Evolutionary conservation across 2,888 invertebrate genomes (phyloP).

Genomic region (Tridacna gigas): DNA sequence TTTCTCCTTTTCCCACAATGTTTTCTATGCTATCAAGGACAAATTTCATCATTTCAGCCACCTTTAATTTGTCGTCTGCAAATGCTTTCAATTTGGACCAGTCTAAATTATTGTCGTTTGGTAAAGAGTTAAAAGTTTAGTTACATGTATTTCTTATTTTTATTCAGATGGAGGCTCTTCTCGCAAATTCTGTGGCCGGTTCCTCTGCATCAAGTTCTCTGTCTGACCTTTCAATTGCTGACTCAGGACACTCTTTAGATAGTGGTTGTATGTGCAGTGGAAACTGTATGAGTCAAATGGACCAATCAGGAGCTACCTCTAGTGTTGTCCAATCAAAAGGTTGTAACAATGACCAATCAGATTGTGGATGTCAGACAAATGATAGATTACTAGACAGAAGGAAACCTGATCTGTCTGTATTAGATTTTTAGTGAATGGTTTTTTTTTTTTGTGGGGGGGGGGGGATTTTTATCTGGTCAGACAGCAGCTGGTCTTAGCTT

Average conservation of each 20-base stretch:
- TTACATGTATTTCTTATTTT: not conserved
- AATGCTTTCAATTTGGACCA: too few species aligned
- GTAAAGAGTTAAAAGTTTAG: too few species aligned
- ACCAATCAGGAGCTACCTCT: constrained; percentile 31
- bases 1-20: too few species aligned
- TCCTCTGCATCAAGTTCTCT: constrained; percentile 22
- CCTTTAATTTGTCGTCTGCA: too few species aligned
- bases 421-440: constrained; percentile 28
- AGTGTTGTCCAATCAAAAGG: constrained; percentile 25
- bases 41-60: too few species aligned
- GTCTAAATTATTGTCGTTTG: too few species aligned
- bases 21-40: too few species aligned
- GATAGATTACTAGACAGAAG: constrained; percentile 23
- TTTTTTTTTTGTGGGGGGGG: too few species aligned
- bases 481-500: too few species aligned
- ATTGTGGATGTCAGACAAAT: constrained; percentile 14
- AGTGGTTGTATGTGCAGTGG: not conserved
- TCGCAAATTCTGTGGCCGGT: constrained; percentile 25
- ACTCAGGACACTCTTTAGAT: constrained; percentile 3
- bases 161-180: constrained; percentile 59
- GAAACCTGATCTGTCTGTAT: constrained; percentile 36
- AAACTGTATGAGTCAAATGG: not conserved
- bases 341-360: constrained; percentile 28
- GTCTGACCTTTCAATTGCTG: constrained; percentile 23
- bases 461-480: too few species aligned